Conservation (phyloP, 1,140 invertebrate genomes). For the Euwallacea fornicatus region DNA sequence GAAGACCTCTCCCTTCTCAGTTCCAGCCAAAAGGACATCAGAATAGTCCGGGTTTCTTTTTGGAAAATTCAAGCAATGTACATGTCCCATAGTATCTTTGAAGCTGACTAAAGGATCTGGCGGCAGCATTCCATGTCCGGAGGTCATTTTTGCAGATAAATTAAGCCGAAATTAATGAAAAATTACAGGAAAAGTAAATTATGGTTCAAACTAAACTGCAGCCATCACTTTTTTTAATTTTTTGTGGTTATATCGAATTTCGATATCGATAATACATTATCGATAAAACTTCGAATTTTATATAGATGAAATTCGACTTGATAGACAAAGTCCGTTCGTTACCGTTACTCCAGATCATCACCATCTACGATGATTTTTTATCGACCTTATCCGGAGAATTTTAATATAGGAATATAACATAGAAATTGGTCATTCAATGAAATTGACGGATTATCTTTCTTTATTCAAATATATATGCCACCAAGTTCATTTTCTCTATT, state of each 20-base stretch:
- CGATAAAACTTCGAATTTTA: too few relatives aligned
- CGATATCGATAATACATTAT: neutral
- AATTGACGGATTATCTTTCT: too few relatives aligned
- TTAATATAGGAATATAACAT: too few relatives aligned
- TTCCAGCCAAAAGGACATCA: conserved; percentile 68
- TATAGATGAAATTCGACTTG: too few relatives aligned
- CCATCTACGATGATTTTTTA: too few relatives aligned
- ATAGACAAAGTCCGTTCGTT: too few relatives aligned
- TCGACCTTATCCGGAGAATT: too few relatives aligned
- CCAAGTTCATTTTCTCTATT: too few relatives aligned
- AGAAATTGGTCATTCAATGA: too few relatives aligned
- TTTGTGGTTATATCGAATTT: neutral
- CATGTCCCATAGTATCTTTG: conserved; percentile 65
- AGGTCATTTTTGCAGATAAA: conserved; percentile 53
- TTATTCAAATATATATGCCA: too few relatives aligned
- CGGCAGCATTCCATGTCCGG: conserved; percentile 52
- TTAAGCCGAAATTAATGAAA: conserved; percentile 21
- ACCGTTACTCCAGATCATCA: too few relatives aligned
- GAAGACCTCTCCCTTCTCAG: conserved; percentile 67
- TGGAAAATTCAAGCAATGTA: conserved; percentile 60
- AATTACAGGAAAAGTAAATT: conserved; percentile 28
- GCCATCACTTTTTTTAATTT: conserved; percentile 18
- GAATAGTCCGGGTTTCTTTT: conserved; percentile 56
- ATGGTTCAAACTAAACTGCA: conserved; percentile 32
- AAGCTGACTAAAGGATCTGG: conserved; percentile 69